Percentiles rank a stretch among this genome's conserved stretches.
Conservation (phyloP, 2,888 invertebrate species). For the Mythimna albipuncta region DNA sequence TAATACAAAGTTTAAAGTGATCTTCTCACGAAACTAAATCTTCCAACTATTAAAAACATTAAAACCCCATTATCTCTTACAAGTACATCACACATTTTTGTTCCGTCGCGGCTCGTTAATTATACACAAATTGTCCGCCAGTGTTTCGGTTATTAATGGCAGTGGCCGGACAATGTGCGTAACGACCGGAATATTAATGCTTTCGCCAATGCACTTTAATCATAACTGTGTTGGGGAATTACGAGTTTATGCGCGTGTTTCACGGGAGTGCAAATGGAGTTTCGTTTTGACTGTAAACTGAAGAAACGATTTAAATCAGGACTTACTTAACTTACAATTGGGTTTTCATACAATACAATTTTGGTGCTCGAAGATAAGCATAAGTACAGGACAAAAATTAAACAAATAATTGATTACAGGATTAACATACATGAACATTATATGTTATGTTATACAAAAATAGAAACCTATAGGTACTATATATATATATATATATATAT, state of each 20-base stretch:
- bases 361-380: no score
- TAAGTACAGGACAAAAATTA: no score
- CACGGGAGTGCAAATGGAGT: constrained; percentile 10
- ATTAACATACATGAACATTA: no score
- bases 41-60: constrained; percentile 18
- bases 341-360: no score
- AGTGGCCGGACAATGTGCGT: constrained; percentile 63
- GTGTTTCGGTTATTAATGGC: constrained; percentile 58
- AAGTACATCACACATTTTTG: constrained; percentile 44
- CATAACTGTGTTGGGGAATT: constrained; percentile 55
- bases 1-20: background rate
- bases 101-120: constrained; percentile 41
- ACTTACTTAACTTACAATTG: no score
- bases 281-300: constrained; percentile 5
- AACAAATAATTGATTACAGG: no score
- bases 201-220: constrained; percentile 58
- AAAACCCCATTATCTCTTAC: constrained; percentile 17
- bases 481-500: no score
- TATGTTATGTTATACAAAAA: no score
- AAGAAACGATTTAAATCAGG: no score
- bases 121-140: constrained; percentile 52
- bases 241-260: constrained; percentile 29
- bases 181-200: constrained; percentile 69
- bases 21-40: background rate
- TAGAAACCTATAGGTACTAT: no score